Conservation (phyloP, 2,888 invertebrate genomes). For the Pseudanteris insignis region DNA sequence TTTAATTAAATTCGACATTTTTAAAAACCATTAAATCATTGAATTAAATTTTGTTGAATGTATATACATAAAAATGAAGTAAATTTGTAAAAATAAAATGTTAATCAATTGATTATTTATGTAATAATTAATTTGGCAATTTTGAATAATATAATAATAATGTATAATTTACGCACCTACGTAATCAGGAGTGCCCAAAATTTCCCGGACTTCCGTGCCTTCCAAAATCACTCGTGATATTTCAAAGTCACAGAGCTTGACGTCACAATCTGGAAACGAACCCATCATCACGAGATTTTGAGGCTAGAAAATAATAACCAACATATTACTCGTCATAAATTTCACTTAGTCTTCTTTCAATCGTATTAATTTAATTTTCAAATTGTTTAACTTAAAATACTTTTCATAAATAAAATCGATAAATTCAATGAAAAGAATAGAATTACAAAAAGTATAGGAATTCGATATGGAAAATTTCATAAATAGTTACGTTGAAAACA, state of each 20-base stretch:
- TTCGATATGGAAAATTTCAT: too few species aligned
- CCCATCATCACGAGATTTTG: conserved; percentile 75
- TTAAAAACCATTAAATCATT: too few species aligned
- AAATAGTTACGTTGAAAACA: too few species aligned
- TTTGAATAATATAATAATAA: too few species aligned
- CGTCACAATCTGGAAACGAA: conserved; percentile 70
- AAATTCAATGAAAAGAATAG: too few species aligned
- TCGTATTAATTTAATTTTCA: not conserved
- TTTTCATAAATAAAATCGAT: not conserved
- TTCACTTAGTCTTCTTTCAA: too few species aligned
- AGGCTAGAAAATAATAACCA: conserved; percentile 68
- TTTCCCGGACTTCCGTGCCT: conserved; percentile 73
- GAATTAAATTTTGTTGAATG: too few species aligned
- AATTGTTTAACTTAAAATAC: not conserved
- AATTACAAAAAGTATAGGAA: too few species aligned
- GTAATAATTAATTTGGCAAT: too few species aligned
- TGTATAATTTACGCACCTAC: conserved; percentile 69
- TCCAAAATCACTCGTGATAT: conserved; percentile 72
- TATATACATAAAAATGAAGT: too few species aligned
- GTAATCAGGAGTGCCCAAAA: conserved; percentile 76
- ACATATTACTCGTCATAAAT: not conserved
- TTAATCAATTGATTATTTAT: not conserved
- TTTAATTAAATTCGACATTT: not conserved
- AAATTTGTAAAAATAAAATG: not conserved
- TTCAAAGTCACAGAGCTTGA: conserved; percentile 73